Evolutionary conservation across 2,113 vertebrate species (phyloP).

Genomic region (Zosterops hypoxanthus): DNA sequence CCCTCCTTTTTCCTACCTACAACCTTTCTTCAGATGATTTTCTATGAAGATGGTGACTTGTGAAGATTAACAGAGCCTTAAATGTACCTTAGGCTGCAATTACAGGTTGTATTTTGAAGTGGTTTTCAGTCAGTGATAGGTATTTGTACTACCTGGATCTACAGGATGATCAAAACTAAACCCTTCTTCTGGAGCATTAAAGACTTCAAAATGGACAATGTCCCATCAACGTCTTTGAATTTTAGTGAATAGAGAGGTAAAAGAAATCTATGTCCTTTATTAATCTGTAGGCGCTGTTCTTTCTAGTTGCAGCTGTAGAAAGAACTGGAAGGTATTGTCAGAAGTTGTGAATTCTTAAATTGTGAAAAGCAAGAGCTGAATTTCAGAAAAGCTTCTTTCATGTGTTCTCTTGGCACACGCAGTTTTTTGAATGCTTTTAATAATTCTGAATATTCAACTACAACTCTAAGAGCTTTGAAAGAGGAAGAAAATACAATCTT

Average conservation of each 20-base stretch:
- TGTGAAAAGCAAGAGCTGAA: neutral
- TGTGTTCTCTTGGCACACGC: neutral
- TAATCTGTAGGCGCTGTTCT: neutral
- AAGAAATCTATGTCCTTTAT: neutral
- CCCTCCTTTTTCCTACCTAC: neutral
- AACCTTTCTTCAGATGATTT: neutral
- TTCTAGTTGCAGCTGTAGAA: neutral
- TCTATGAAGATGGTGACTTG: neutral
- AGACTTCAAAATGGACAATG: neutral
- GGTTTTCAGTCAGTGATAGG: neutral
- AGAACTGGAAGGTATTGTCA: neutral
- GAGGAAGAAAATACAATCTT: neutral
- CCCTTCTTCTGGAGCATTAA: neutral
- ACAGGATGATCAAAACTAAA: neutral
- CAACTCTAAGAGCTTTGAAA: neutral
- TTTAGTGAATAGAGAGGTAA: neutral
- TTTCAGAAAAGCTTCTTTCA: neutral
- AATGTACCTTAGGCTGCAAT: neutral
- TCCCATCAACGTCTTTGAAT: neutral
- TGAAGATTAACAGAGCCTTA: neutral
- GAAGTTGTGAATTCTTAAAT: neutral
- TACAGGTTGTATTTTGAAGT: neutral
- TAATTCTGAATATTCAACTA: neutral
- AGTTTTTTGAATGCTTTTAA: neutral
- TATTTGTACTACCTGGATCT: neutral